These are phyloP conservation scores for Coracias cyanogaster DNA, from an alignment of 2,797 vertebrate genomes.

Conservation along the genomic window DNA sequence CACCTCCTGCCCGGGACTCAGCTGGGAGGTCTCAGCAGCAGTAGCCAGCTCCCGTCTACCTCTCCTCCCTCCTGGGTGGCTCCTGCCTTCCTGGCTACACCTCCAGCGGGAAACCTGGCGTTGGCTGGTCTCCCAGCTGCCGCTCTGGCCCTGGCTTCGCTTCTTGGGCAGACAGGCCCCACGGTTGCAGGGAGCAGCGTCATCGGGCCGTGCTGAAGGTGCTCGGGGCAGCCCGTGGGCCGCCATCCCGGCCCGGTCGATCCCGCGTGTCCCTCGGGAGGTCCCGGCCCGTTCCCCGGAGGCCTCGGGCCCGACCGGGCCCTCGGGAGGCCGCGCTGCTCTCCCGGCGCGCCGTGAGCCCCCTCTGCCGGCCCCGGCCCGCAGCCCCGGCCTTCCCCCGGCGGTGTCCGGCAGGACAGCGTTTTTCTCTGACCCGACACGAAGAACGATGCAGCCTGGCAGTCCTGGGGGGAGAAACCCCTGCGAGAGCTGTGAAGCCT, in stretches of 20 bases:
- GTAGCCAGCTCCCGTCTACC: not conserved
- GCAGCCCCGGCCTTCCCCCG: too few species aligned
- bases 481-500: not conserved
- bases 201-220: accelerated
- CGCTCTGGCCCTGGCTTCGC: accelerated
- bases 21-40: not conserved
- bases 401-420: accelerated
- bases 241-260: too few species aligned
- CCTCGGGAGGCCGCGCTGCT: too few species aligned
- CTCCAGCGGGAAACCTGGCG: not conserved
- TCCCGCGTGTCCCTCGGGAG: too few species aligned
- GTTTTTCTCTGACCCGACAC: accelerated
- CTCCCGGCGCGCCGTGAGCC: too few species aligned
- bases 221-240: not conserved
- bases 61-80: not conserved
- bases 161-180: accelerated
- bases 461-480: not conserved
- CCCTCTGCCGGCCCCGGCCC: too few species aligned
- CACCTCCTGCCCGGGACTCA: not conserved
- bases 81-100: not conserved
- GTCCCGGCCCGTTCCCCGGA: too few species aligned
- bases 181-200: accelerated
- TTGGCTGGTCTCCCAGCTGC: not conserved
- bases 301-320: too few species aligned
- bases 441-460: not conserved